Conservation (phyloP, 2,888 invertebrate species). For the Zaprionus lineosus region DNA sequence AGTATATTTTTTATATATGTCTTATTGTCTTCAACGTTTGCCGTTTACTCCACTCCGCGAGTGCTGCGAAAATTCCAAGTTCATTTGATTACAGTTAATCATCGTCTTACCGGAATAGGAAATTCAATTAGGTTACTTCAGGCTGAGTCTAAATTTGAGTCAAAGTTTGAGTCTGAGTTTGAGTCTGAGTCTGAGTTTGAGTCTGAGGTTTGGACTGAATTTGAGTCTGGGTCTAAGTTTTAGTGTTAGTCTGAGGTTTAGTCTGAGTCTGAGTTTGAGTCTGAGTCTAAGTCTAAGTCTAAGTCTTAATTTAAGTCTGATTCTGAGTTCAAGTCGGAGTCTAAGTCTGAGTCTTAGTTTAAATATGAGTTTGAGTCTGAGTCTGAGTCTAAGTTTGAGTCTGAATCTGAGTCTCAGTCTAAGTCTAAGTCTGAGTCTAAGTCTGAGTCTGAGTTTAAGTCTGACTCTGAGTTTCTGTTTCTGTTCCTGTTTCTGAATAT, state of each 20-base stretch:
- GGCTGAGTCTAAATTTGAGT: background rate
- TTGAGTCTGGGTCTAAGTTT: background rate
- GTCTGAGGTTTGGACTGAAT: background rate
- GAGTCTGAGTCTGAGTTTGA: background rate
- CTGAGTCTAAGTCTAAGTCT: background rate
- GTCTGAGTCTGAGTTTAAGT: background rate
- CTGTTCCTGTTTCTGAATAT: constrained; percentile 5
- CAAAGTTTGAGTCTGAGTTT: background rate
- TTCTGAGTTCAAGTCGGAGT: background rate
- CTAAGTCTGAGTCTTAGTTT: background rate
- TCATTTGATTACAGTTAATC: constrained; percentile 37
- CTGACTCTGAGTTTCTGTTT: constrained; percentile 3
- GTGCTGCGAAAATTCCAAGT: constrained; percentile 41
- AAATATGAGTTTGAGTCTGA: background rate
- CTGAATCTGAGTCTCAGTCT: background rate
- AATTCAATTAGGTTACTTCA: constrained; percentile 5
- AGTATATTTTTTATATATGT: constrained; percentile 41
- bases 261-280: too few species aligned
- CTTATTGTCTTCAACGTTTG: constrained; percentile 74
- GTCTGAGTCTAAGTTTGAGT: background rate
- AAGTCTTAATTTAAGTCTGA: too few species aligned
- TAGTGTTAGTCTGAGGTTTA: too few species aligned
- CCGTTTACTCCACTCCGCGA: constrained; percentile 38
- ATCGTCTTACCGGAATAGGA: constrained; percentile 23
- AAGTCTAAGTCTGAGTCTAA: background rate